phyloP scores from a whole-genome alignment of 2,888 invertebrate genomes.

The Vanessa cardui region DNA sequence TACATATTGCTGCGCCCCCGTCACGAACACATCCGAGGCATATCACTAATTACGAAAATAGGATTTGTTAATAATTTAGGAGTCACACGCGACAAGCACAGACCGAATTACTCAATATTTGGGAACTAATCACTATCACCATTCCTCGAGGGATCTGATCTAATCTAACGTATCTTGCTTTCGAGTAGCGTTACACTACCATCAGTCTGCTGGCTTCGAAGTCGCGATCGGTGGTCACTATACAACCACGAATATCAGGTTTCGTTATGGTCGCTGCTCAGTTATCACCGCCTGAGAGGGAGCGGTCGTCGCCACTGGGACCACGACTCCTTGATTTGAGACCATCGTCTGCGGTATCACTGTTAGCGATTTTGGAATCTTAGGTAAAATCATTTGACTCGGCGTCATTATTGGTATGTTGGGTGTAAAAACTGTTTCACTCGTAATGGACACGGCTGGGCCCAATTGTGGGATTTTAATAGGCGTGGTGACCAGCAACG shows the following conservation, averaged over 20 bases:
- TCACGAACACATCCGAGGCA: constrained; percentile 36
- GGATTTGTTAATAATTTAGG: constrained; percentile 47
- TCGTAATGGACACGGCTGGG: constrained; percentile 63
- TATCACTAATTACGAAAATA: constrained; percentile 50
- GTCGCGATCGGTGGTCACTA: constrained; percentile 53
- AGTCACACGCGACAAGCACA: constrained; percentile 38
- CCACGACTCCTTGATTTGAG: constrained; percentile 43
- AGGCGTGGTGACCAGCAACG: constrained; percentile 59
- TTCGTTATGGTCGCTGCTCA: constrained; percentile 69
- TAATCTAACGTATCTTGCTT: neutral
- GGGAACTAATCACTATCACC: constrained; percentile 6
- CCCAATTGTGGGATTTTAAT: constrained; percentile 65
- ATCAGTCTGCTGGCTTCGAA: constrained; percentile 10
- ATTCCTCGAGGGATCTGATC: neutral
- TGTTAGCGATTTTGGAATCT: constrained; percentile 91
- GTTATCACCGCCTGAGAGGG: constrained; percentile 44
- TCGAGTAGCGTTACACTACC: neutral
- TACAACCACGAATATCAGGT: constrained; percentile 61
- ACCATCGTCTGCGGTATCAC: constrained; percentile 86
- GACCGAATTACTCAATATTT: constrained; percentile 1
- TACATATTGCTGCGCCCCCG: constrained; percentile 52
- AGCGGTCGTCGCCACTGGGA: constrained; percentile 38
- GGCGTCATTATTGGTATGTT: constrained; percentile 54
- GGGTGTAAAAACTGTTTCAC: constrained; percentile 56
- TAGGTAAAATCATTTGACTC: constrained; percentile 83